Evolutionary conservation across 2,797 vertebrate species (phyloP), one percentile per base, ranked within the genome.

Genomic region (Epinephelus awoara): DNA sequence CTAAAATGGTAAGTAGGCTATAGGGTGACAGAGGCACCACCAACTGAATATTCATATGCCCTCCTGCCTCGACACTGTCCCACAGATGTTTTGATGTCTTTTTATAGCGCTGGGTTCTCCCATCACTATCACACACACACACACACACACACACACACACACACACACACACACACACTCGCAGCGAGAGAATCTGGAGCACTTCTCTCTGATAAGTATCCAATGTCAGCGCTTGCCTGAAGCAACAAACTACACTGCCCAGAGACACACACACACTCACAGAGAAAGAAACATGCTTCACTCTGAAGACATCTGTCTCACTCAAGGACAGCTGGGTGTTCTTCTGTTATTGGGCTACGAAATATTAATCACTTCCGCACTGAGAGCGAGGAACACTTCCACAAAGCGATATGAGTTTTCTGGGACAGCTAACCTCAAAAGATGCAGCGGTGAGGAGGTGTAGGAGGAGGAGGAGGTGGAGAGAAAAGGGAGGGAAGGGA

Each of bases 31-130:
- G 79, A 63, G 68, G 21, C 54, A 15, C 52, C 47, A 38, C 57
- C 64, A 25, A 23, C 64, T 89, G 76, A 91, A 90, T 88, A 89
- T 90, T 89, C 75, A 84, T 84, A 27, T 18, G 6, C 49, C 61
- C 83, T 75, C 73, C 65, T 47, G 69, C 52, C 61, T 77, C 49
- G 46, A 77, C 52, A 63, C 76, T 54, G 75, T 84, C 75, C 52
- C 0, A 86, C 87, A 91, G 80, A 91, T 90, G 87, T 88, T 90
- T 87, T 80, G 84, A 93, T 89, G 82, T 90, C 64, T 94, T 92
- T 94, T 92, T 88, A 87, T 90, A 91, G 89, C 34, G 1, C 66
- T 63, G 79, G 81, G 82, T 78, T 85, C 83, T 87, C 83, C 83
- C 19, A 5, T 76, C 58, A 66, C 82, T 67, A 59, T 76, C 77